These are phyloP conservation scores for Drosophila percnosoma DNA, from an alignment of 2,888 invertebrate genomes.

Conservation along the genomic window DNA sequence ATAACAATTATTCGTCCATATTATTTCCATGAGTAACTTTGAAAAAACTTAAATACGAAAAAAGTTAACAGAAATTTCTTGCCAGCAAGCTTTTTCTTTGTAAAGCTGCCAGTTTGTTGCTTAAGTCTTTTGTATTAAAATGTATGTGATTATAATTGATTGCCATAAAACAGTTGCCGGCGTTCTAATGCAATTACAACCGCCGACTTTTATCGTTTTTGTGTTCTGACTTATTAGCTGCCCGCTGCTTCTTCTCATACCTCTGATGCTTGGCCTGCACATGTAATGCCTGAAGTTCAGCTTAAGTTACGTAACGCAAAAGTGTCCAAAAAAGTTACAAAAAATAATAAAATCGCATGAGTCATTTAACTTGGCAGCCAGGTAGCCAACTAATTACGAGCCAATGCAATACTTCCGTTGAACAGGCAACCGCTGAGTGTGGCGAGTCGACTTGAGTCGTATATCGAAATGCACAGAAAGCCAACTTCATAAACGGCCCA, in stretches of 20 bases:
- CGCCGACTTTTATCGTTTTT: constrained; percentile 14
- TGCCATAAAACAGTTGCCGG: constrained; percentile 7
- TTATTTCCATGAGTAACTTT: neutral
- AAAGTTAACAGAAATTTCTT: neutral
- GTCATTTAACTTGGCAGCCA: constrained; percentile 59
- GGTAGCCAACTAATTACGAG: constrained; percentile 60
- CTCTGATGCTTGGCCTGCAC: neutral
- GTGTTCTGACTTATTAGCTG: constrained; percentile 8
- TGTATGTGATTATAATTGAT: neutral
- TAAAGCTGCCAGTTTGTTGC: constrained; percentile 8
- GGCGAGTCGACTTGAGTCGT: neutral
- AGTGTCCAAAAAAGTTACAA: constrained; percentile 3
- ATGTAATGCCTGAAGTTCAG: constrained; percentile 24
- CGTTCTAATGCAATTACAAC: constrained; percentile 31
- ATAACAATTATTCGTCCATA: neutral
- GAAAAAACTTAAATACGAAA: neutral
- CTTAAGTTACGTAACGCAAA: constrained; percentile 39
- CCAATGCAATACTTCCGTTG: constrained; percentile 69
- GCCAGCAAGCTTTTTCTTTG: neutral
- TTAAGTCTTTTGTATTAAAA: constrained; percentile 17
- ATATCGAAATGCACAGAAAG: constrained; percentile 20
- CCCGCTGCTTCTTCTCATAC: constrained; percentile 6
- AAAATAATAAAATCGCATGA: constrained; percentile 61
- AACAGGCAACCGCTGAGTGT: constrained; percentile 2
- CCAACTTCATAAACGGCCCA: constrained; percentile 18